These are phyloP conservation scores for Aurelia sp. DNA, from an alignment of 30 jellyfish, hydroid and myxozoan genomes.

Conservation along the genomic window DNA sequence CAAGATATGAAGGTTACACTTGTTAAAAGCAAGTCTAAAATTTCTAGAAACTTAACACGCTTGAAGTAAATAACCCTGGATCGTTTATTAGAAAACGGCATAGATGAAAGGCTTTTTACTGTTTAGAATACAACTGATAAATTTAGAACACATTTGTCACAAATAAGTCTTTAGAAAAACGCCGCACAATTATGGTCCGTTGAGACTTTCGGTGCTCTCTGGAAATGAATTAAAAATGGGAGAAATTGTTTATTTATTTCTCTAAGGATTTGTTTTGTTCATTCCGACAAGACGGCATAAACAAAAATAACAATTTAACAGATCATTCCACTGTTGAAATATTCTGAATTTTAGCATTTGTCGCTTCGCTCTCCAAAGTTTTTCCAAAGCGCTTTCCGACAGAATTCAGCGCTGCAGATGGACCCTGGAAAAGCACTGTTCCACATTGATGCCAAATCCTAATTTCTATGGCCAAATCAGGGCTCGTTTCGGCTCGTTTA, in stretches of 20 bases:
- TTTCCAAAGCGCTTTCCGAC: too few relatives aligned
- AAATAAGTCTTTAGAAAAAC: slow-evolving; percentile 29
- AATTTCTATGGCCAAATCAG: too few relatives aligned
- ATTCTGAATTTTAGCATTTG: too few relatives aligned
- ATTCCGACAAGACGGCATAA: slow-evolving; percentile 27
- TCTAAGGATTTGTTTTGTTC: slow-evolving; percentile 15
- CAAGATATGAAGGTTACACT: neutral
- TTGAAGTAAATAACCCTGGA: slow-evolving; percentile 4
- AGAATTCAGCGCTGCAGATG: too few relatives aligned
- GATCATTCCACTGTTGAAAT: too few relatives aligned
- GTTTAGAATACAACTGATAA: slow-evolving; percentile 12
- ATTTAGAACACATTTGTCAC: slow-evolving; percentile 28
- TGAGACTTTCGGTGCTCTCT: slow-evolving; percentile 32
- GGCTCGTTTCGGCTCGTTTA: too few relatives aligned
- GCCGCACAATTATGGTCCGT: slow-evolving; percentile 29
- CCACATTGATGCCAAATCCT: too few relatives aligned
- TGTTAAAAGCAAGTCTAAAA: slow-evolving; percentile 6
- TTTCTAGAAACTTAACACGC: slow-evolving; percentile 28
- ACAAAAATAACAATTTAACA: neutral
- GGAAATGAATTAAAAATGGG: slow-evolving; percentile 5
- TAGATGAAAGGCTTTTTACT: slow-evolving; percentile 28
- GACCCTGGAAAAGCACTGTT: too few relatives aligned
- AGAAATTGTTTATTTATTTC: slow-evolving; percentile 6
- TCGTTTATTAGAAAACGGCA: slow-evolving; percentile 24
- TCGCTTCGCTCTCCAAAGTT: too few relatives aligned